Conservation (phyloP, 2,113 vertebrate species). For the Bubo scandiacus region DNA sequence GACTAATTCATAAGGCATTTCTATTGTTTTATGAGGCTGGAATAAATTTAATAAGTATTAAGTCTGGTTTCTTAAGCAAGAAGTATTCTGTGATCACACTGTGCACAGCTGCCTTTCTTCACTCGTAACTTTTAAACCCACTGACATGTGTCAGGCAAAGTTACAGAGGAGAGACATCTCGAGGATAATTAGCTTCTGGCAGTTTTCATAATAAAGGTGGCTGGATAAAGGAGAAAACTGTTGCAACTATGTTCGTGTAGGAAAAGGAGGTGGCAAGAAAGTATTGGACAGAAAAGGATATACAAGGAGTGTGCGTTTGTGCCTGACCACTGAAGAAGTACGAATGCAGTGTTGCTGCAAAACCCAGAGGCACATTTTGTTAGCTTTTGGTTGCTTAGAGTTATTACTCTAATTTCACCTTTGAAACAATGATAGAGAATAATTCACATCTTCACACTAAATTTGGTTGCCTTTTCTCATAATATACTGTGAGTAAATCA, state of each 20-base stretch:
- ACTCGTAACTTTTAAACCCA: neutral
- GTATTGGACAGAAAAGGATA: neutral
- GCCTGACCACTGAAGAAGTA: neutral
- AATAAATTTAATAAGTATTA: neutral
- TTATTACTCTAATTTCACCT: neutral
- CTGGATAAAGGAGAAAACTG: neutral
- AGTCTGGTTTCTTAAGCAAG: neutral
- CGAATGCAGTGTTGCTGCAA: fast-evolving
- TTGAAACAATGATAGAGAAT: neutral
- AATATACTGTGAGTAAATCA: neutral
- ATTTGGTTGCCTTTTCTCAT: neutral
- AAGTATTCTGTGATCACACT: neutral
- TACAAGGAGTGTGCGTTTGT: neutral
- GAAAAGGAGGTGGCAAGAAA: neutral
- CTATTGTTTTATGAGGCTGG: neutral
- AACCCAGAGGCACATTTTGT: neutral
- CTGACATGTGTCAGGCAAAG: neutral
- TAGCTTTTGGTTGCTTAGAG: neutral
- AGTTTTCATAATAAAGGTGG: neutral
- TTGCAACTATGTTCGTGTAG: neutral
- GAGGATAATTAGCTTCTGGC: neutral
- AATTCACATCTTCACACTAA: neutral
- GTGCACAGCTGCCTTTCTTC: neutral
- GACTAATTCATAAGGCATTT: neutral
- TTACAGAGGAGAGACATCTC: neutral